Percentiles rank a stretch among this genome's conserved stretches.
Evolutionary conservation across 2,888 invertebrate genomes (phyloP).

Genomic region (Gymnosoma rotundatum): DNA sequence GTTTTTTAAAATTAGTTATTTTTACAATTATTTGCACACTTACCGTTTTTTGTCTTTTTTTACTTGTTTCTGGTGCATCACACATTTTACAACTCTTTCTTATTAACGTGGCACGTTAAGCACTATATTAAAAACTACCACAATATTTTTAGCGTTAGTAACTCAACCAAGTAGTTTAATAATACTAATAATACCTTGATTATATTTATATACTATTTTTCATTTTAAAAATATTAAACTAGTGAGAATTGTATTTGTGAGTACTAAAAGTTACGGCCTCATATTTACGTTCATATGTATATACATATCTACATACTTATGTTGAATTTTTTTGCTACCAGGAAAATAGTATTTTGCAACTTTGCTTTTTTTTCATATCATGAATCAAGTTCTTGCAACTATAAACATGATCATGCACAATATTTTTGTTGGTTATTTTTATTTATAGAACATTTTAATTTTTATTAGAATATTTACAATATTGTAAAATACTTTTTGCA

Average conservation of each 20-base stretch:
- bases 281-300: neutral
- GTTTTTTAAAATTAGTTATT: neutral
- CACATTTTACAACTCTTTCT: conserved; percentile 70
- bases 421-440: neutral
- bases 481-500: neutral
- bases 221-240: neutral
- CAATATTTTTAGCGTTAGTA: neutral
- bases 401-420: neutral
- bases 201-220: neutral
- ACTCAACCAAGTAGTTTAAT: conserved; percentile 7
- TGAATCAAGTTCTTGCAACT: neutral
- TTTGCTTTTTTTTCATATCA: neutral
- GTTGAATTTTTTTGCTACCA: neutral
- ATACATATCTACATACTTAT: neutral
- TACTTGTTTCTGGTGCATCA: conserved; percentile 77
- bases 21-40: conserved; percentile 58
- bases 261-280: neutral
- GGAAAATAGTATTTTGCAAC: neutral
- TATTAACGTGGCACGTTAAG: neutral
- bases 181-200: conserved; percentile 22
- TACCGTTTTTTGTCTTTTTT: conserved; percentile 78
- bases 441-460: too few species aligned
- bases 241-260: neutral
- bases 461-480: too few species aligned
- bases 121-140: neutral